phyloP scores from a whole-genome alignment of 2,797 vertebrate genomes.

The Poeciliopsis presidionis region DNA sequence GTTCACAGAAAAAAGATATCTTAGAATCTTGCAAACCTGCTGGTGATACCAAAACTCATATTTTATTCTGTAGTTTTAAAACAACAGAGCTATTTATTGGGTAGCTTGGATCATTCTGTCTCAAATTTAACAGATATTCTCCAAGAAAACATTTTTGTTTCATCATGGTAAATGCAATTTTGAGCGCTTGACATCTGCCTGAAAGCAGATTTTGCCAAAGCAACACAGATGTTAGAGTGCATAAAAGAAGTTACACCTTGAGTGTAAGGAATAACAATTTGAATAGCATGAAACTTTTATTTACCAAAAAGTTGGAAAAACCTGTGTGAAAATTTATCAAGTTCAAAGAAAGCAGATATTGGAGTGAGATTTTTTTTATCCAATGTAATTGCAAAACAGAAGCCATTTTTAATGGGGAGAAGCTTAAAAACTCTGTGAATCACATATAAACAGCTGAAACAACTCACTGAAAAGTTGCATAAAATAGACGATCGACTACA shows the following conservation, averaged over 20 bases:
- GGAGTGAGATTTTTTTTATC: not conserved
- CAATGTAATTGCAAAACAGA: not conserved
- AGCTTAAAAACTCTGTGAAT: not conserved
- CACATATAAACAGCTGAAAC: not conserved
- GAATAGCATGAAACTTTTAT: not conserved
- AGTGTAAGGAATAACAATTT: not conserved
- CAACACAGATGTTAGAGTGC: not conserved
- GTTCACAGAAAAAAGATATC: not conserved
- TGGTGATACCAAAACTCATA: not conserved
- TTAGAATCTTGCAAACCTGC: not conserved
- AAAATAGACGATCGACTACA: not conserved
- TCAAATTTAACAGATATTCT: not conserved
- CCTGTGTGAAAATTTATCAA: not conserved
- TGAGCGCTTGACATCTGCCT: not conserved
- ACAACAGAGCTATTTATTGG: not conserved
- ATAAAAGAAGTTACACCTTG: not conserved
- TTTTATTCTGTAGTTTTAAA: not conserved
- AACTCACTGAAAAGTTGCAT: not conserved
- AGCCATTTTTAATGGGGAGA: not conserved
- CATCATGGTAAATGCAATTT: not conserved
- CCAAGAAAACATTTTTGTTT: not conserved
- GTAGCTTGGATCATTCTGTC: not conserved
- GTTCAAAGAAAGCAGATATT: not conserved
- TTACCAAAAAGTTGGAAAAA: not conserved
- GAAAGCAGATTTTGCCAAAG: not conserved